phyloP scores from a whole-genome alignment of 1,140 invertebrate genomes.

The Hirudo medicinalis region DNA sequence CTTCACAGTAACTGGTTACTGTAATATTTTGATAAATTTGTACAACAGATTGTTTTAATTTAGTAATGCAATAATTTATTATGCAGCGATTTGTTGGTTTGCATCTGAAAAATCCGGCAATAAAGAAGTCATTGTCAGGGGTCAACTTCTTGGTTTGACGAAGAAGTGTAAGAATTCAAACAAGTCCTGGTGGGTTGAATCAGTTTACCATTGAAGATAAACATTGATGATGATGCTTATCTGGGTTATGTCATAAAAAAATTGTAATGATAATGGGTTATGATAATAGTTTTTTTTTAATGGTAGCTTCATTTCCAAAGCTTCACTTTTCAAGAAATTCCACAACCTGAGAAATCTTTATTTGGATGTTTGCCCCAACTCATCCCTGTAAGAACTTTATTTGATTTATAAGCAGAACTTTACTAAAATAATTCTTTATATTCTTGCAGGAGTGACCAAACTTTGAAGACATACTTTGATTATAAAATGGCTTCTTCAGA shows the following conservation, averaged over 20 bases:
- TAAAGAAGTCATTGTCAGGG: not conserved
- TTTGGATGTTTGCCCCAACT: not conserved
- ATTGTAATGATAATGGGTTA: not conserved
- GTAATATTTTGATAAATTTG: not conserved
- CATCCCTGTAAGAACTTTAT: not conserved
- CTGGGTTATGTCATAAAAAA: too few species aligned
- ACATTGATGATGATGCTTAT: not conserved
- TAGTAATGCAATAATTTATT: not conserved
- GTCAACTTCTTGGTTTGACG: not conserved
- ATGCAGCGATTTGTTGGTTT: not conserved
- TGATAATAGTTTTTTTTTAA: too few species aligned
- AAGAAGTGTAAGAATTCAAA: not conserved
- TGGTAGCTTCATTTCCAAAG: not conserved
- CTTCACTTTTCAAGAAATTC: slow-evolving; percentile 1
- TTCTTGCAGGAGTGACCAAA: not conserved
- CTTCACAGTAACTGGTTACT: not conserved
- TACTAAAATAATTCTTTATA: not conserved
- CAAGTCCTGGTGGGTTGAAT: not conserved
- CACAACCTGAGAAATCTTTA: not conserved
- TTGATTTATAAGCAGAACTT: not conserved
- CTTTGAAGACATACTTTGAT: not conserved
- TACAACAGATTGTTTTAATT: not conserved
- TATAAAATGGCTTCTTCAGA: slow-evolving; percentile 1
- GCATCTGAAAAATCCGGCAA: not conserved
- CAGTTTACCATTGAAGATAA: not conserved